Conservation (phyloP, 1,140 invertebrate species). For the Trichogramma pretiosum region DNA sequence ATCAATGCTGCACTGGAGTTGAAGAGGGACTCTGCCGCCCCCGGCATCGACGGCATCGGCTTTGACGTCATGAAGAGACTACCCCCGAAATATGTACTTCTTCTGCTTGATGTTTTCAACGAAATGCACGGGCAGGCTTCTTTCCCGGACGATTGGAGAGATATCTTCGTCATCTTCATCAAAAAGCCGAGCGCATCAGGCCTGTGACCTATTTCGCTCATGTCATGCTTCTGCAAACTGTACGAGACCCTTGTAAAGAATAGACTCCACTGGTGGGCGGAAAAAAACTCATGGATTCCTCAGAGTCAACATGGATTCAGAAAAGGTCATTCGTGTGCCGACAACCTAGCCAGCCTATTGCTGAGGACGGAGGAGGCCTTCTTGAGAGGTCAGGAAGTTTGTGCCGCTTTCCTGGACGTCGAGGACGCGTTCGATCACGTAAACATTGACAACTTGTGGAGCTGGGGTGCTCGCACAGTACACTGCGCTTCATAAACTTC, state of each 20-base stretch:
- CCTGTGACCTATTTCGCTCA: neutral
- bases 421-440: conserved; percentile 20
- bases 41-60: conserved; percentile 18
- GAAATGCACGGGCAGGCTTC: neutral
- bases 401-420: conserved; percentile 14
- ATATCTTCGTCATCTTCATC: neutral
- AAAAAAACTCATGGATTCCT: neutral
- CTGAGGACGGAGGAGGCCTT: conserved; percentile 10
- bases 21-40: neutral
- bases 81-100: neutral
- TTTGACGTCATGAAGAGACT: conserved; percentile 13
- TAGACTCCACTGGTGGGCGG: neutral
- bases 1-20: neutral
- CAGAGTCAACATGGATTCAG: neutral
- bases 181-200: neutral
- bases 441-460: neutral
- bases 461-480: neutral
- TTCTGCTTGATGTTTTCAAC: neutral
- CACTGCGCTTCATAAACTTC: conserved; percentile 8
- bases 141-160: neutral
- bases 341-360: neutral
- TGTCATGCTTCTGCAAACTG: neutral
- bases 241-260: neutral
- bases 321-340: neutral
- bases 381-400: neutral